Percentiles rank a stretch among this genome's conserved stretches.
phyloP scores from a whole-genome alignment of 2,888 invertebrate species.

The Sipha maydis region DNA sequence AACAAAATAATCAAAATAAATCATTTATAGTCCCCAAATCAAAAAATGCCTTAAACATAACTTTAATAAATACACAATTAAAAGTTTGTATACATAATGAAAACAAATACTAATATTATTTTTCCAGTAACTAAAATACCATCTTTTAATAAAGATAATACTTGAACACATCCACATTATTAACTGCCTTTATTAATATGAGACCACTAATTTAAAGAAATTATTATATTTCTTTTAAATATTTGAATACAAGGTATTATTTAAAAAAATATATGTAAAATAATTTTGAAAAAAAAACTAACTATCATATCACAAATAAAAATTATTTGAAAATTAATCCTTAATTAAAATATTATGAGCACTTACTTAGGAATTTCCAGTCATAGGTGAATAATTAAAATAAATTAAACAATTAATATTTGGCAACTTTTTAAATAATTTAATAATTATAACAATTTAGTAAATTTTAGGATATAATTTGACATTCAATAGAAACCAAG shows the following conservation, averaged over 20 bases:
- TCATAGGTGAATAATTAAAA: background rate
- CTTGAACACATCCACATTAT: no score
- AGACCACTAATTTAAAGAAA: background rate
- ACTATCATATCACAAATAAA: conserved; percentile 22
- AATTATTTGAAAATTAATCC: background rate
- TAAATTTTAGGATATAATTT: background rate
- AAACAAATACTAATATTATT: background rate
- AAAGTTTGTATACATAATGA: background rate
- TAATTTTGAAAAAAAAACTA: background rate
- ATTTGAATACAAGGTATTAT: background rate
- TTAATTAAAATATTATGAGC: background rate
- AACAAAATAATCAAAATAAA: background rate
- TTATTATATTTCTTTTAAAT: background rate
- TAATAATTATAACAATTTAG: background rate
- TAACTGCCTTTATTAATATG: no score
- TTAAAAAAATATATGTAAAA: background rate
- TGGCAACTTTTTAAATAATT: background rate
- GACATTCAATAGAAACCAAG: background rate
- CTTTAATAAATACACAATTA: background rate
- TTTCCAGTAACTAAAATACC: no score
- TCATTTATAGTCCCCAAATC: background rate
- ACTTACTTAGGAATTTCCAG: background rate
- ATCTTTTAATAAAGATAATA: no score
- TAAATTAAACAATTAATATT: background rate
- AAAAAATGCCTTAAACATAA: background rate